These are phyloP conservation scores for Cyprinodon variegatus DNA, from an alignment of 2,113 vertebrate genomes.

Conservation along the genomic window DNA sequence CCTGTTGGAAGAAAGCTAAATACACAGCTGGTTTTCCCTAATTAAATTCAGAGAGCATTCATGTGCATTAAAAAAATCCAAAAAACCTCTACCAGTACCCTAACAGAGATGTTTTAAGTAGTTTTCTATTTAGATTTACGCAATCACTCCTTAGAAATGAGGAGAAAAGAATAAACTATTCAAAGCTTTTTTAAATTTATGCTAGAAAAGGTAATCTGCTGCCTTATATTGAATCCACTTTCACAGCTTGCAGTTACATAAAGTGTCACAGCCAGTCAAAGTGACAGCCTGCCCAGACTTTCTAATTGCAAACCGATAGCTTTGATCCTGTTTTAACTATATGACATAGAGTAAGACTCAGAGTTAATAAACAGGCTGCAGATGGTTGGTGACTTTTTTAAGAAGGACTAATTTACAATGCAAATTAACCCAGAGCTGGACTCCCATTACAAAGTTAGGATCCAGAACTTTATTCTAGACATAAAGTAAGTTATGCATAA, in stretches of 20 bases:
- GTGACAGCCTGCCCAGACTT: neutral
- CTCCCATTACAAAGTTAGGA: too few relatives aligned
- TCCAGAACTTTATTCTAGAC: neutral
- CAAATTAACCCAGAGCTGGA: too few relatives aligned
- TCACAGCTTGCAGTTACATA: neutral
- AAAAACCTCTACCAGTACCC: too few relatives aligned
- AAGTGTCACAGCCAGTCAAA: neutral
- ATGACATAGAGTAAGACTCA: neutral
- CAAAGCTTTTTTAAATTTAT: neutral
- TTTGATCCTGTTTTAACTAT: slow-evolving; percentile 1
- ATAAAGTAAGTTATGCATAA: neutral
- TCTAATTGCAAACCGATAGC: slow-evolving; percentile 4
- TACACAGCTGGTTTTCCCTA: too few relatives aligned
- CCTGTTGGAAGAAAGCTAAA: neutral
- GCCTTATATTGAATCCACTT: neutral
- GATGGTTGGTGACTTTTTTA: slow-evolving; percentile 1
- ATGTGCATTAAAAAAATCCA: too few relatives aligned
- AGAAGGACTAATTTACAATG: neutral
- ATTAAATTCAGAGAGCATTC: too few relatives aligned
- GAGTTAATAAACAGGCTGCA: slow-evolving; percentile 4
- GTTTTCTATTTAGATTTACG: neutral
- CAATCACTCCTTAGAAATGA: neutral
- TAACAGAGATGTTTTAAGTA: neutral
- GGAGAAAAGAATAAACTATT: neutral
- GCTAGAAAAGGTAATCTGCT: neutral